Evolutionary conservation across 2,888 invertebrate genomes (phyloP), one percentile per base, ranked within the genome.

Genomic region (Altica lythri): DNA sequence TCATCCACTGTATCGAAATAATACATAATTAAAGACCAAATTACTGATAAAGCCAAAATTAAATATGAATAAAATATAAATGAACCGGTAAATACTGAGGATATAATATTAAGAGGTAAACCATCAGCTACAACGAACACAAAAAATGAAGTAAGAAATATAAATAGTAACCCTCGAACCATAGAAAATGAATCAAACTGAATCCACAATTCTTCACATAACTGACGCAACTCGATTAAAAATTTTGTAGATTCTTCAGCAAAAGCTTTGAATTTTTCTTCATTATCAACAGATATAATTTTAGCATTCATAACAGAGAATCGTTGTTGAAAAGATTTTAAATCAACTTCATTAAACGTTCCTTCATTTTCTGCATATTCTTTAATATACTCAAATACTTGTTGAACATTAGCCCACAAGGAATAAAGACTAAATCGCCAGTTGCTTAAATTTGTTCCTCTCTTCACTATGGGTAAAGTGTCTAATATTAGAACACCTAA

Each of bases 201-300:
- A 0, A 94, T 87, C 95, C 95, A 96, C 16, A 92, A 86, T 71
- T 89, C 86, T 38, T 89, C 85, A 70, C 94, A 95, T 65, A 89
- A 83, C 27, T 77, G 74, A 43, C 85, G 80, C 1, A 86, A 80
- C 45, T 80, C 77, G 25, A 80, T 79, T 53, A 91, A 80, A 65
- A 86, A 83, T 2, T 77, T 73, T 35, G 74, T 75, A 9, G 80
- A 72, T 62, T 86, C 81, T 1, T 77, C 69, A 5, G 82, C 75
- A 68, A 89, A 88, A 6, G 75, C 75, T 58, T 79, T 77, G 59
- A 86, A 84, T 27, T 83, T 81, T 2, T 78, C 76, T 43, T 84
- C 80, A 30, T 79, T 82, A 57, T 81, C 77, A 0, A 86, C 76
- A 16, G 79, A 76, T 72, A 80, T 68, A 60, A 86, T 68, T 65